phyloP scores from a whole-genome alignment of 2,888 invertebrate species.

The Mesorhabditis spiculigera region DNA sequence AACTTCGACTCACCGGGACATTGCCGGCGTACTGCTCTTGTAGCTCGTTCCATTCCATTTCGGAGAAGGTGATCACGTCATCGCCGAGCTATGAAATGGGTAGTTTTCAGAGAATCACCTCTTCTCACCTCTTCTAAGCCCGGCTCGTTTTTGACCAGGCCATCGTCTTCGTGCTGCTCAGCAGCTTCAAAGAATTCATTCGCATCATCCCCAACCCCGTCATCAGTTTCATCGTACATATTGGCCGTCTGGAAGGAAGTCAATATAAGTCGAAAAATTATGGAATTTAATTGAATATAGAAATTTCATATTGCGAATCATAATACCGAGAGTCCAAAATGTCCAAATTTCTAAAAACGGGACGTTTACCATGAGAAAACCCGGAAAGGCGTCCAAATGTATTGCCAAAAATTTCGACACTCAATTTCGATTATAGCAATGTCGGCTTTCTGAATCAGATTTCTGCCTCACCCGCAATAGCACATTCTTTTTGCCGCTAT shows the following conservation, averaged over 20 bases:
- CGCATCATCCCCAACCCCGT: neutral
- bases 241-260: no score
- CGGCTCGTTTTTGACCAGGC: neutral
- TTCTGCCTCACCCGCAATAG: slow-evolving; percentile 1
- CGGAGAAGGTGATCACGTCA: slow-evolving; percentile 17
- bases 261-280: no score
- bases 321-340: no score
- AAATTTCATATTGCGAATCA: no score
- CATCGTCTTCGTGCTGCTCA: slow-evolving; percentile 1
- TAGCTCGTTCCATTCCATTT: slow-evolving; percentile 24
- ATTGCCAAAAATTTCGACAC: no score
- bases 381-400: no score
- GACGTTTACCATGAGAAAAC: neutral
- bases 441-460: slow-evolving; percentile 6
- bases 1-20: neutral
- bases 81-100: slow-evolving; percentile 13
- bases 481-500: slow-evolving; percentile 11
- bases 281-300: no score
- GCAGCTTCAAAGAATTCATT: neutral
- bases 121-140: no score
- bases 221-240: neutral
- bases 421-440: no score
- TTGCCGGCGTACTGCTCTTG: slow-evolving; percentile 18
- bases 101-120: neutral
- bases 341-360: no score